Conservation (phyloP, 1,140 invertebrate species). For the Apis laboriosa region DNA sequence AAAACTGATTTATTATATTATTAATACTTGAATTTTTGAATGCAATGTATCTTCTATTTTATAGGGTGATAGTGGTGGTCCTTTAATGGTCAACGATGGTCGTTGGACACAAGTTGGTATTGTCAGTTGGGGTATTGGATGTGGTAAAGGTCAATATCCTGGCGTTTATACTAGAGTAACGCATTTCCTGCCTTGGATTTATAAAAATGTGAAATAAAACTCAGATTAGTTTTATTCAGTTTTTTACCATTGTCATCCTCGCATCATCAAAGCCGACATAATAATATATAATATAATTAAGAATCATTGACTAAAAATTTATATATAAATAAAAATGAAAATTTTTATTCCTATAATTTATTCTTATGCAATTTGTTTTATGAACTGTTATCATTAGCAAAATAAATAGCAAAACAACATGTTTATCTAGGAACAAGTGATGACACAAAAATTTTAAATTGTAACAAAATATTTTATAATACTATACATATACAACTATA, state of each 20-base stretch:
- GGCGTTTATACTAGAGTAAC: constrained; percentile 92
- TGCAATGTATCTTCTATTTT: constrained; percentile 29
- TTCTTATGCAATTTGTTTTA: neutral
- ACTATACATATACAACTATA: constrained; percentile 70
- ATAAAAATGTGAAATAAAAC: constrained; percentile 84
- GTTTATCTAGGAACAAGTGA: constrained; percentile 18
- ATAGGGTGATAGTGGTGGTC: constrained; percentile 95
- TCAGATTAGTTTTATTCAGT: neutral
- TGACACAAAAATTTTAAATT: constrained; percentile 39
- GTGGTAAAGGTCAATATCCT: constrained; percentile 94
- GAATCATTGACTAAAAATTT: neutral
- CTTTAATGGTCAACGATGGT: constrained; percentile 90
- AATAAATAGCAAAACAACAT: neutral
- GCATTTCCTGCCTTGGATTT: constrained; percentile 90
- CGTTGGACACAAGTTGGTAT: constrained; percentile 93
- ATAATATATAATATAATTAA: constrained; percentile 1
- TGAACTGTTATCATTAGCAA: neutral
- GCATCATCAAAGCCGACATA: neutral
- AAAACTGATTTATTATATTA: neutral
- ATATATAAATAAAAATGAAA: constrained; percentile 12
- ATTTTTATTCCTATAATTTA: neutral
- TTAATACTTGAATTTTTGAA: neutral
- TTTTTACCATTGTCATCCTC: constrained; percentile 6
- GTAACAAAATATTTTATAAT: constrained; percentile 72
- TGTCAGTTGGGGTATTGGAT: constrained; percentile 96